Conservation (phyloP, 2,797 vertebrate species). For the Clarias pachynema region DNA sequence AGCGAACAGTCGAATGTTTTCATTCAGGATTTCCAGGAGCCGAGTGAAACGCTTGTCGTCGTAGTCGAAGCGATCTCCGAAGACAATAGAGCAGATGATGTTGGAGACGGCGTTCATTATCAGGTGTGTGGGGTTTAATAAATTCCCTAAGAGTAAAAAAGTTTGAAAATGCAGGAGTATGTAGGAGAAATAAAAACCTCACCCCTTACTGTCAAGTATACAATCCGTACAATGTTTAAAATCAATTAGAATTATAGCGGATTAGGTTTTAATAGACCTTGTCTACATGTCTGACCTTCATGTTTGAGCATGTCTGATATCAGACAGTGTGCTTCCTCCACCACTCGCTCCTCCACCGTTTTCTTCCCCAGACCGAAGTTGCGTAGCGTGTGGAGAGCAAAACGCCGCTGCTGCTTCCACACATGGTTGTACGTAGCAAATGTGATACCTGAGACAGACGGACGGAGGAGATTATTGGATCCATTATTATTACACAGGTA, state of each 20-base stretch:
- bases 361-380: conserved; percentile 69
- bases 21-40: conserved; percentile 36
- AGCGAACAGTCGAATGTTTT: conserved; percentile 17
- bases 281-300: conserved; percentile 63
- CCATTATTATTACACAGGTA: not conserved
- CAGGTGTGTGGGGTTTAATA: conserved; percentile 55
- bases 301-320: conserved; percentile 58
- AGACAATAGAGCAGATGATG: conserved; percentile 66
- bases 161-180: not conserved
- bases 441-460: conserved; percentile 64
- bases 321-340: conserved; percentile 63
- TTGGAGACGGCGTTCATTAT: conserved; percentile 64
- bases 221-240: too few species aligned
- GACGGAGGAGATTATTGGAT: not conserved
- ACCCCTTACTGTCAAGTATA: not conserved
- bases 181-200: not conserved
- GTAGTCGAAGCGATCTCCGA: conserved; percentile 62
- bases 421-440: conserved; percentile 59
- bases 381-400: conserved; percentile 64
- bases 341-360: conserved; percentile 66
- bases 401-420: conserved; percentile 76
- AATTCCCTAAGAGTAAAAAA: conserved; percentile 38
- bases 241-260: not conserved
- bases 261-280: too few species aligned
- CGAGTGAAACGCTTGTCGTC: conserved; percentile 38